Percentiles rank a stretch among this genome's conserved stretches.
phyloP scores from a whole-genome alignment of 2,797 vertebrate species.

The Rhincodon typus region DNA sequence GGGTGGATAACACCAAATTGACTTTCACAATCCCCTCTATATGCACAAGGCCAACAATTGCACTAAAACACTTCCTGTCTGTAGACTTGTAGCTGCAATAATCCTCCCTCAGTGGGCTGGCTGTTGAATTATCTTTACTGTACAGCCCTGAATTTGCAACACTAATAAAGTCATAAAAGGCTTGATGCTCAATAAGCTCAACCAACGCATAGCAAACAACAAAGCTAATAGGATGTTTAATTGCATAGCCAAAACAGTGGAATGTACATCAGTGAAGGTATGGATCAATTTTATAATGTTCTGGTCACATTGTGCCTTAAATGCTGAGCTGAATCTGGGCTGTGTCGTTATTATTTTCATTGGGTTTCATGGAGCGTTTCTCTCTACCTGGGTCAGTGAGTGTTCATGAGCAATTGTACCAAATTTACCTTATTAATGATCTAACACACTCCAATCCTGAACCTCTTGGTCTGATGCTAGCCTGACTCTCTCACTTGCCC shows the following conservation, averaged over 20 bases:
- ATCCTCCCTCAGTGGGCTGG: conserved; percentile 22
- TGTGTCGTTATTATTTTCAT: too few species aligned
- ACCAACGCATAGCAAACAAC: neutral
- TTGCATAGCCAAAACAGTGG: neutral
- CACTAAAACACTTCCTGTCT: neutral
- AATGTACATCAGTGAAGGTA: neutral
- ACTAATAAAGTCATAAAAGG: neutral
- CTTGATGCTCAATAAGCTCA: neutral
- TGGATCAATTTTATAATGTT: neutral
- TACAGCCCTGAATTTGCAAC: neutral
- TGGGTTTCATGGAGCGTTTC: too few species aligned
- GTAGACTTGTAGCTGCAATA: neutral
- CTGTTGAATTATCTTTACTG: neutral
- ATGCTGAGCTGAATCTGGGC: too few species aligned
- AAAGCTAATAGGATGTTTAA: neutral
- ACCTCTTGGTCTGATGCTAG: too few species aligned
- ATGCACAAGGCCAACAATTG: conserved; percentile 19
- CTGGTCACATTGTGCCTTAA: neutral
- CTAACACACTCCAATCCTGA: too few species aligned
- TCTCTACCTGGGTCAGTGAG: too few species aligned
- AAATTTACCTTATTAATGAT: too few species aligned
- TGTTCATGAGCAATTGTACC: too few species aligned
- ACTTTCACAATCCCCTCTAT: conserved; percentile 5
- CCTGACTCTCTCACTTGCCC: too few species aligned
- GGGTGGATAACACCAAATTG: conserved; percentile 26